Base-by-base conservation (phyloP, 1,140 invertebrate genomes). In the Hypsibius dujardini region DNA sequence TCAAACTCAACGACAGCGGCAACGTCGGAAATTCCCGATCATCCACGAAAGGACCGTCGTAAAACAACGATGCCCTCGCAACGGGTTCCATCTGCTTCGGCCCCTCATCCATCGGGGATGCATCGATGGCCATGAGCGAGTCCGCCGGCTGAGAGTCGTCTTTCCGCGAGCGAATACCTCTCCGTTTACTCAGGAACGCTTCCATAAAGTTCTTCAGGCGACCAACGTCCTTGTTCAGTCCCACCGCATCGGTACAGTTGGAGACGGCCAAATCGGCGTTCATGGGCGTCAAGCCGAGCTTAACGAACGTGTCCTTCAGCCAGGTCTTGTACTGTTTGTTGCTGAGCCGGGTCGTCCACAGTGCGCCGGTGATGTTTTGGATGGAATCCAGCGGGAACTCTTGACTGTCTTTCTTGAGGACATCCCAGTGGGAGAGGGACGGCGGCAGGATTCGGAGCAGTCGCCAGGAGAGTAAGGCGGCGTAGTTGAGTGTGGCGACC, bases 231-330 rank as follows among this genome's bases (percentile, higher is more conserved):
- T 87, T 89, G 76, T 84, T 83, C 0, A 87, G 76, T 72, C 81
- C 84, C 75, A 85, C 85, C 0, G 86, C 84, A 12, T 82, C 81
- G 70, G 85, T 85, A 90, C 87, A 1, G 83, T 85, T 74, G 62
- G 86, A 86, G 40, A 91, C 76, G 59, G 90, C 79, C 74, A 85
- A 85, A 75, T 90, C 89, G 1, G 89, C 88, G 77, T 89, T 87
- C 76, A 87, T 86, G 0, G 87, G 88, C 71, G 87, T 90, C 83
- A 91, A 85, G 67, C 90, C 89, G 84, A 92, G 90, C 76, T 92
- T 91, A 1, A 90, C 87, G n/a, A 92, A 81, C 71, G 85, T 87
- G 77, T 91, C 89, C 82, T 84, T 85, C 78, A 85, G 85, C 88
- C 87, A 90, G 1, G 84, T 82, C 74, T 83, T 84, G 79, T 87